Base-by-base conservation (phyloP, 23 tunicate species). In the Trididemnum clinides region DNA sequence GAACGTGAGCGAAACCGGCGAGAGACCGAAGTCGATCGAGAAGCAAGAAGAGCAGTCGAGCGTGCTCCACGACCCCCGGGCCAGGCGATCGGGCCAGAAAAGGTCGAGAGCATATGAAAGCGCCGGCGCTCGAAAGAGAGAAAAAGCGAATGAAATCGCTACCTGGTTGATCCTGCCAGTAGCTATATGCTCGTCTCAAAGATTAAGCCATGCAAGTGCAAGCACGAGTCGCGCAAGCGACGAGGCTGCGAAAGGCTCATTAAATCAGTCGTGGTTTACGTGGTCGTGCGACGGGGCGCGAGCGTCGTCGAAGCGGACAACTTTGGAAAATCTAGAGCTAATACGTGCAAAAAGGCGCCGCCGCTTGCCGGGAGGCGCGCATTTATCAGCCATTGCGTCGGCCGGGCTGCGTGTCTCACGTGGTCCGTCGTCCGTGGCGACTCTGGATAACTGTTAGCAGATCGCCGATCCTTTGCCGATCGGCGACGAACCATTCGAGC, bases 381-480 rank as follows among this genome's bases (percentile, higher is more conserved):
- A 59, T 59, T 15, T 59, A 59, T 59, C 66, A 59, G 66, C 3
- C 66, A 25, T 12, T 28, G 25, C 21, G 66, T 59, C 66, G 66
- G 25, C 66, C 5, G 66, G 66, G 27, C 81, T 63, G 79, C 33
- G 37, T 28, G 36, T 70, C 66, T 25, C 5, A 12, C 23, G 3
- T 5, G 66, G 66, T 59, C 66, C 66, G 66, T 59, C 66, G 66
- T 19, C 22, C 66, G 66, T 86, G 90, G 80, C 35, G 87, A 86
- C 39, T 86, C 90, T 86, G 90, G 90, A 64, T 86, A 86, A 81
- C 78, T 71, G 29, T 27, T n/a, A n/a, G 91, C 87, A 63, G 91
- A 87, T 87, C 91, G 91, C 71, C 81, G 58, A 87, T 80, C 90
- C 66, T 15, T 10, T 25, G 66, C 20, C 27, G 22, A 19, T 28